Conservation (phyloP, 2,797 vertebrate genomes). For the Chloroceryle inda region DNA sequence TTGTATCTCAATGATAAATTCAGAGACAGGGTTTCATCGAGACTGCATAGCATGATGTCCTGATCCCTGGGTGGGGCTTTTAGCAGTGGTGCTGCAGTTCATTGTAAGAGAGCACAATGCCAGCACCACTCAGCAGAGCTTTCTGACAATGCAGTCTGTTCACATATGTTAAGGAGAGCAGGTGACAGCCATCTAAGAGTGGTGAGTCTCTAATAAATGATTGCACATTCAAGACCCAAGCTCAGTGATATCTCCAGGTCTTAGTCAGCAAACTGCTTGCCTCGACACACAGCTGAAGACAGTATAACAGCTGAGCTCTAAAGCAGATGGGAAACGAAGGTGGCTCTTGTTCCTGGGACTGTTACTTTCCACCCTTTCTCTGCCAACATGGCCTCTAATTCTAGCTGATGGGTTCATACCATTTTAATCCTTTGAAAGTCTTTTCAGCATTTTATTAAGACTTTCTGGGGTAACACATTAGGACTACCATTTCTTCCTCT, state of each 20-base stretch:
- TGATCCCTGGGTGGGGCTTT: not conserved
- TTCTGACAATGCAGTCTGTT: not conserved
- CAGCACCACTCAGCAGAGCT: not conserved
- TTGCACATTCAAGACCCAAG: not conserved
- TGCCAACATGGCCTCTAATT: not conserved
- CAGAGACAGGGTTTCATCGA: not conserved
- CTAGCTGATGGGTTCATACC: not conserved
- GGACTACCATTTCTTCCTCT: not conserved
- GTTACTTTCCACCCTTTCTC: not conserved
- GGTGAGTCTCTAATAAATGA: not conserved
- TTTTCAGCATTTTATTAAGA: not conserved
- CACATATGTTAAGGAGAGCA: not conserved
- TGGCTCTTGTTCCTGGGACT: not conserved
- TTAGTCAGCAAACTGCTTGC: not conserved
- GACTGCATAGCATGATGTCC: not conserved
- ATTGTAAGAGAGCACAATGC: accelerated
- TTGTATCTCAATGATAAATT: not conserved
- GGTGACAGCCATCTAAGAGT: not conserved
- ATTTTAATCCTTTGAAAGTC: not conserved
- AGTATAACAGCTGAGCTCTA: not conserved
- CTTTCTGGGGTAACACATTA: not conserved
- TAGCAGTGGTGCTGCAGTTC: not conserved
- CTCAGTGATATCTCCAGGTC: not conserved
- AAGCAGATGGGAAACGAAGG: not conserved
- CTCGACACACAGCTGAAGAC: not conserved